phyloP scores from a whole-genome alignment of 1,140 invertebrate species.

The Lasaia peninsularis region DNA sequence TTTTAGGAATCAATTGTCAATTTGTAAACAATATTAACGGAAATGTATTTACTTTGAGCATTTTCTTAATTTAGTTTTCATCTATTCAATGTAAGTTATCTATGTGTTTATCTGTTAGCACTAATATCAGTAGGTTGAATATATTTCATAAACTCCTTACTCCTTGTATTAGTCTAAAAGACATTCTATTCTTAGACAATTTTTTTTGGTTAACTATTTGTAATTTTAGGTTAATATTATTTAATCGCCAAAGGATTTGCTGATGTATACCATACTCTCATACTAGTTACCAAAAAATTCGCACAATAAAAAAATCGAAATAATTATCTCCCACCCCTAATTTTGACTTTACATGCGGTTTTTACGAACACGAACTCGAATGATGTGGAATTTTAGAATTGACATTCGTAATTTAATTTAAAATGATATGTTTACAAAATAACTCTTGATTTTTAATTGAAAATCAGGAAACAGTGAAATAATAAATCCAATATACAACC shows the following conservation, averaged over 20 bases:
- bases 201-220: conserved; percentile 66
- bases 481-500: too few species aligned
- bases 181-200: conserved; percentile 42
- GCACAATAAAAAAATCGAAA: conserved; percentile 31
- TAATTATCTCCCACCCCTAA: neutral
- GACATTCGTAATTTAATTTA: too few species aligned
- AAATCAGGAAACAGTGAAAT: too few species aligned
- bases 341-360: too few species aligned
- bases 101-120: neutral
- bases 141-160: conserved; percentile 17
- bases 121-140: neutral
- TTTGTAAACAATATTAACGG: conserved; percentile 5
- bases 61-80: conserved; percentile 11
- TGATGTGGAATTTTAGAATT: too few species aligned
- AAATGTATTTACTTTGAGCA: conserved; percentile 5
- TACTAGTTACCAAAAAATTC: conserved; percentile 55
- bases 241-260: conserved; percentile 62
- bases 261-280: conserved; percentile 32
- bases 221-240: conserved; percentile 63
- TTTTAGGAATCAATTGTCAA: neutral
- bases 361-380: too few species aligned
- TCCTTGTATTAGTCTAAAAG: conserved; percentile 44
- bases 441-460: too few species aligned
- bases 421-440: too few species aligned
- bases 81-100: conserved; percentile 14